phyloP scores from a whole-genome alignment of 2,888 invertebrate genomes.

The Trissonchulus latispiculum region DNA sequence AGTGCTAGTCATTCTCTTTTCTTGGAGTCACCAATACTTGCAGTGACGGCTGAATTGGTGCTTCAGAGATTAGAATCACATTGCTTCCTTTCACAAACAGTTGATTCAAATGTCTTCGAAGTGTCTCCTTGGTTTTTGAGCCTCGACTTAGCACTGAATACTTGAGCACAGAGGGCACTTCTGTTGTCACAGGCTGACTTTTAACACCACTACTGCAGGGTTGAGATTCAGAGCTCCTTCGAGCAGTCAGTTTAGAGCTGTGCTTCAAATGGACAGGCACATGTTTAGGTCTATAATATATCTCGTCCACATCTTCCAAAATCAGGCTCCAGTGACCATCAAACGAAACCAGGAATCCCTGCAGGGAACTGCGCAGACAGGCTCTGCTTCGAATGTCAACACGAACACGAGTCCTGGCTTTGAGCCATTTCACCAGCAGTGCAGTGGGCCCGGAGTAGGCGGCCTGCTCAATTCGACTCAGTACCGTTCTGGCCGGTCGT shows the following conservation, averaged over 20 bases:
- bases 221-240: too few species aligned
- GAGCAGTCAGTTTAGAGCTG: too few species aligned
- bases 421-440: not conserved
- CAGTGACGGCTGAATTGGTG: too few species aligned
- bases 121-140: not conserved
- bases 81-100: slow-evolving; percentile 5
- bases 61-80: slow-evolving; percentile 10
- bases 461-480: not conserved
- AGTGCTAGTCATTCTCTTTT: too few species aligned
- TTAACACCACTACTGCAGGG: not conserved
- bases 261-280: slow-evolving; percentile 5
- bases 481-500: too few species aligned
- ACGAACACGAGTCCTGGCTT: not conserved
- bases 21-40: too few species aligned
- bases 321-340: slow-evolving; percentile 85
- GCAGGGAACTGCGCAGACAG: slow-evolving; percentile 20
- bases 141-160: not conserved
- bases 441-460: not conserved
- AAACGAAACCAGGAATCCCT: slow-evolving; percentile 67
- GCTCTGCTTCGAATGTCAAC: slow-evolving; percentile 35
- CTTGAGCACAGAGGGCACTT: not conserved
- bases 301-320: slow-evolving; percentile 31
- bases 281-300: slow-evolving; percentile 23
- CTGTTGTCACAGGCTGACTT: too few species aligned
- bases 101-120: not conserved